Base-by-base conservation (phyloP, 1,140 invertebrate genomes). In the Idris sp. region DNA sequence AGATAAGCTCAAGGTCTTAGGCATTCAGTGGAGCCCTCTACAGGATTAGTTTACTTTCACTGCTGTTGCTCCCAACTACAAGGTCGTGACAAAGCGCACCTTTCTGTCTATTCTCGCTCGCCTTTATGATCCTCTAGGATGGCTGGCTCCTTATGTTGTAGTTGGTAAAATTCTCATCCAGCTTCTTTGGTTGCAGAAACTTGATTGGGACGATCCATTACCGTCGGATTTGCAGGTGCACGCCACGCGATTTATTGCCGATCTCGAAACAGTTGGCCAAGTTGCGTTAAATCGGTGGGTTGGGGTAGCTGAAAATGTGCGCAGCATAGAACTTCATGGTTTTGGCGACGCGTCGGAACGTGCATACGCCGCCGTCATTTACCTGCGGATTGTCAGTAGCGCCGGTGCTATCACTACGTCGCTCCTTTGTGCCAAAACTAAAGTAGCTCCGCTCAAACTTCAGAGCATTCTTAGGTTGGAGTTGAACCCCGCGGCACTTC, bases 171-270 rank as follows among this genome's bases (percentile, higher is more conserved):
- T 51, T 8, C 2, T 51, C 2, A 19, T 51, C 0, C 46, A 51
- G 15, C 4, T 10, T 10, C n/a, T 51, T 0, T 51, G 46, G 46
- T 36, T 51, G 8, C 0, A 11, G 8, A 36, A 51, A n/a, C 15
- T 36, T 18, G 31, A 51, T 25, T 51, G 46, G 46, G 46, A 51
- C 10, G 46, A 51, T 6, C 8, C 15, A 1, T 14, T 51, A 4
- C 31, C 46, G 1, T 8, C 44, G 7, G 19, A 41, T 2, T 1
- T 38, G 1, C 10, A n/a, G n/a, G n/a, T n/a, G 8, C 11, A 1
- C 7, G 9, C 5, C 16, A 15, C 9, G 35, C 18, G 14, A 9
- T 38, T 16, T n/a, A 2, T 13, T 6, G 15, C 16, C 13, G 7
- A 18, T 16, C 15, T 38, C 2, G 14, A 6, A 4, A 2, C 1